phyloP scores from a whole-genome alignment of 1,140 invertebrate genomes.

The Hestina assimilis region DNA sequence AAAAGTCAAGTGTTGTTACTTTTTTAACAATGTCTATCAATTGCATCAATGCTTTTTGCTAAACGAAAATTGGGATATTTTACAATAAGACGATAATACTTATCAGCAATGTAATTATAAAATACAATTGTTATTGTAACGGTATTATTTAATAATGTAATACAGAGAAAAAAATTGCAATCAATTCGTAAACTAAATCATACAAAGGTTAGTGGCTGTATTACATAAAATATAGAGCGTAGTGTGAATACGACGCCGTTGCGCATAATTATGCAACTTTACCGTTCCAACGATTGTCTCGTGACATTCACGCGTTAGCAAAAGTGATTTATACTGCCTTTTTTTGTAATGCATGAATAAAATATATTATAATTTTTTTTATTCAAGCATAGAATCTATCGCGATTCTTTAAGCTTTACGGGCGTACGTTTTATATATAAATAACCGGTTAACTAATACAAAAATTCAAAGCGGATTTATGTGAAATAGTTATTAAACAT shows the following conservation, averaged over 20 bases:
- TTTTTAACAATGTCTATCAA: background rate
- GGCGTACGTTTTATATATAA: too few relatives aligned
- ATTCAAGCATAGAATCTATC: too few relatives aligned
- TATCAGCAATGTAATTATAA: background rate
- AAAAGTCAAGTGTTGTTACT: too few relatives aligned
- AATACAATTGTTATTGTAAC: background rate
- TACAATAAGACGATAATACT: background rate
- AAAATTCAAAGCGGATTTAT: too few relatives aligned
- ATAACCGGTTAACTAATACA: too few relatives aligned
- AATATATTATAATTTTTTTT: background rate
- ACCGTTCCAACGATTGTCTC: constrained; percentile 3
- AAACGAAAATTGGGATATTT: too few relatives aligned
- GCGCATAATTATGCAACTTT: constrained; percentile 7
- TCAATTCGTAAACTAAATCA: background rate
- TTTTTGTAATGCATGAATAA: background rate
- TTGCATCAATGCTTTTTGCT: too few relatives aligned
- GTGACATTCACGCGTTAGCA: constrained; percentile 16
- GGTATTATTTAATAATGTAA: background rate
- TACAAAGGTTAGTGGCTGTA: background rate
- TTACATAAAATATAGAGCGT: constrained; percentile 9
- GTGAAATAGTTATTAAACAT: too few relatives aligned
- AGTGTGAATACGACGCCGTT: constrained; percentile 1
- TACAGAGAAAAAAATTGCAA: too few relatives aligned
- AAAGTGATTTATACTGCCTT: constrained; percentile 1
- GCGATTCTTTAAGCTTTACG: too few relatives aligned